A percentile compares a stretch with the other conserved stretches of the same genome.
These are phyloP conservation scores for Callaeas wilsoni DNA, from an alignment of 2,113 vertebrate genomes.

Conservation along the genomic window DNA sequence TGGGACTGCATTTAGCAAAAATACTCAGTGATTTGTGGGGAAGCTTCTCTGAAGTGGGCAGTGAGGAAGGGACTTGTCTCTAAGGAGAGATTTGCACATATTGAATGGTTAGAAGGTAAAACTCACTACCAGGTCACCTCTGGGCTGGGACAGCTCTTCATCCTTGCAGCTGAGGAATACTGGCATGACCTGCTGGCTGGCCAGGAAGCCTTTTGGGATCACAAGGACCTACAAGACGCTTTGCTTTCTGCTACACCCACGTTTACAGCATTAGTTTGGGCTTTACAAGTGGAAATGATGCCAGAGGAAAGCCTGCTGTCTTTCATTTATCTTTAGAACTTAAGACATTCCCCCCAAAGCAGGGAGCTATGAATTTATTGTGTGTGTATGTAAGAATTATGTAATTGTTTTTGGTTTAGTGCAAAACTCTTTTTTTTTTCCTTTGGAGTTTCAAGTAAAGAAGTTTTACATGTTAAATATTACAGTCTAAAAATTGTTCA, in stretches of 20 bases:
- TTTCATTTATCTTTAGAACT: background rate
- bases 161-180: background rate
- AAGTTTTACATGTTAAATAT: background rate
- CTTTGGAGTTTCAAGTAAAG: background rate
- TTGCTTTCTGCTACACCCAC: background rate
- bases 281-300: background rate
- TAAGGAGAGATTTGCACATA: background rate
- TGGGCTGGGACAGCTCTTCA: background rate
- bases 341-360: background rate
- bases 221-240: background rate
- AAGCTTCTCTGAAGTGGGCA: background rate
- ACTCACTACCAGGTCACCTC: background rate
- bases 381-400: background rate
- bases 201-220: background rate
- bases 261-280: background rate
- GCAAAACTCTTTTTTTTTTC: background rate
- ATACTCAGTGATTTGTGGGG: background rate
- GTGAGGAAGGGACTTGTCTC: background rate
- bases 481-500: background rate
- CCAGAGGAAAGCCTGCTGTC: background rate
- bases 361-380: background rate
- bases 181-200: background rate
- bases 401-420: background rate
- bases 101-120: background rate
- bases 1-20: background rate